These are phyloP conservation scores for Clarias laeviceps DNA, from an alignment of 2,797 vertebrate genomes.

Conservation along the genomic window DNA sequence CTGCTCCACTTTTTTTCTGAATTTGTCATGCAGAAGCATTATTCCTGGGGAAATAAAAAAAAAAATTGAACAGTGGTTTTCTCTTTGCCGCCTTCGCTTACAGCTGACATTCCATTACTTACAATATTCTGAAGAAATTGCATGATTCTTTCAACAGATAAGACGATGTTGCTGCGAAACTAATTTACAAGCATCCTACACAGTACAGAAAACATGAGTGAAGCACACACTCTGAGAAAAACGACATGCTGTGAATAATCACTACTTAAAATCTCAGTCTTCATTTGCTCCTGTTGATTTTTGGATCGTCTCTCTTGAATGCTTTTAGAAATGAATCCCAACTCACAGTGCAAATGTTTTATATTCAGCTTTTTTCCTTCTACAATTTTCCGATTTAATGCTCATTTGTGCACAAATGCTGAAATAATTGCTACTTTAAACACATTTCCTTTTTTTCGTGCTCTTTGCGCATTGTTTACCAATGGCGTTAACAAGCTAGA, in stretches of 20 bases:
- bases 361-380: not conserved
- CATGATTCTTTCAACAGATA: not conserved
- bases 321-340: slow-evolving; percentile 8
- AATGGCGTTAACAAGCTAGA: slow-evolving; percentile 35
- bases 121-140: not conserved
- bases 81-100: not conserved
- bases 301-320: slow-evolving; percentile 3
- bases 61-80: not conserved
- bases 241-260: not conserved
- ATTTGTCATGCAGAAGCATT: not conserved
- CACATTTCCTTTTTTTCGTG: not conserved
- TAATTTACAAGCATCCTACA: slow-evolving; percentile 4
- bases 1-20: not conserved
- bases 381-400: not conserved
- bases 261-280: not conserved
- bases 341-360: slow-evolving; percentile 6
- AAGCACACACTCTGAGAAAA: not conserved
- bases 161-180: not conserved
- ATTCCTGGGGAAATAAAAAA: not conserved
- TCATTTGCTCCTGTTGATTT: not conserved
- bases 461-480: slow-evolving; percentile 20
- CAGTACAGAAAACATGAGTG: not conserved
- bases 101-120: slow-evolving; percentile 15
- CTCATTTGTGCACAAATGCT: not conserved
- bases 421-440: slow-evolving; percentile 13